phyloP scores from a whole-genome alignment of 2,797 vertebrate species.

The Podargus strigoides region DNA sequence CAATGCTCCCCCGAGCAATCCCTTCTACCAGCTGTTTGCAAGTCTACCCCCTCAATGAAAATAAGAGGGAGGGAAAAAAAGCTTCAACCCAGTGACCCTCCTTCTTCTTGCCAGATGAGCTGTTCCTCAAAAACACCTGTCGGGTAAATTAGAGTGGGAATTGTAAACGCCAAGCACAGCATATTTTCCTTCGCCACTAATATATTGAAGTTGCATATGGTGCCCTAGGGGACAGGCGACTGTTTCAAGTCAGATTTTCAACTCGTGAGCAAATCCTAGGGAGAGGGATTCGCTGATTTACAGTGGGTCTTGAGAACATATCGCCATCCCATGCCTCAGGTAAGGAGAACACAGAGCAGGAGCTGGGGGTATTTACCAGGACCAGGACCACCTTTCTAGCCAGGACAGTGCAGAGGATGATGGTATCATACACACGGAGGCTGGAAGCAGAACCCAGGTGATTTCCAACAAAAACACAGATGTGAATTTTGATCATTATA shows the following conservation, averaged over 20 bases:
- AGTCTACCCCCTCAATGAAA: conserved; percentile 8
- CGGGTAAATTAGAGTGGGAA: conserved; percentile 59
- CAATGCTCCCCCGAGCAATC: neutral
- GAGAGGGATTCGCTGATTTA: conserved; percentile 54
- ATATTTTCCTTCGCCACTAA: conserved; percentile 64
- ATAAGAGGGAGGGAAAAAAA: neutral
- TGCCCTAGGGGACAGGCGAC: conserved; percentile 39
- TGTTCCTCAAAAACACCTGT: conserved; percentile 59
- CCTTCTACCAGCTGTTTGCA: neutral
- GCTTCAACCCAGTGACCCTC: conserved; percentile 2
- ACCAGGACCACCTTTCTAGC: neutral
- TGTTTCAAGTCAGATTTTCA: conserved; percentile 67
- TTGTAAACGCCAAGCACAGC: conserved; percentile 48
- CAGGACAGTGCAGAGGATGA: neutral
- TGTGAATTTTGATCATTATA: neutral
- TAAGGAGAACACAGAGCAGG: neutral
- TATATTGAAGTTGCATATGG: conserved; percentile 49
- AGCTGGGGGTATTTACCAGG: neutral
- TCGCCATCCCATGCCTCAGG: neutral
- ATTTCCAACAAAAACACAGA: neutral
- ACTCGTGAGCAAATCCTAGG: conserved; percentile 51
- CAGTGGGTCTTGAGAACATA: neutral
- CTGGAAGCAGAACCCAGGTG: neutral
- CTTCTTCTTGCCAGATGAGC: conserved; percentile 40
- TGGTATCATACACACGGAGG: accelerated